These are phyloP conservation scores for Drosophila putrida DNA, from an alignment of 2,888 invertebrate genomes.

Conservation along the genomic window DNA sequence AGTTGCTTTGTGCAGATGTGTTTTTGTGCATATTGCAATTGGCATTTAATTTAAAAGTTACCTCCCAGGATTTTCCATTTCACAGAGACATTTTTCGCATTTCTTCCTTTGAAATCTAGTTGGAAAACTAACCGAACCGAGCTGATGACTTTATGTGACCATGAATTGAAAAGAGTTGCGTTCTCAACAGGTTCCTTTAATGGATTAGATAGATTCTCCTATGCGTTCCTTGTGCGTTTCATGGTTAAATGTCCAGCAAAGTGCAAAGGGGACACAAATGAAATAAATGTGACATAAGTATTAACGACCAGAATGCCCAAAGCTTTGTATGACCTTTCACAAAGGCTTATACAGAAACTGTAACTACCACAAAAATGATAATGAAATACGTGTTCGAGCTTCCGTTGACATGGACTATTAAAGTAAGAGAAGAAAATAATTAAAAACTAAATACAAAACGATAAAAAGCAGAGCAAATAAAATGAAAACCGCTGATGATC, in stretches of 20 bases:
- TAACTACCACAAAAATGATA: conserved; percentile 66
- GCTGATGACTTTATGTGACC: conserved; percentile 2
- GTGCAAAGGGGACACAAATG: conserved; percentile 11
- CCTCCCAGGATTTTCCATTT: conserved; percentile 27
- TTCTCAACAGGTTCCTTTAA: conserved; percentile 30
- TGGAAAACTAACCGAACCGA: neutral
- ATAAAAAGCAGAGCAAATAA: conserved; percentile 8
- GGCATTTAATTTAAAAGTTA: conserved; percentile 56
- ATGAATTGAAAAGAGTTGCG: conserved; percentile 22
- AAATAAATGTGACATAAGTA: conserved; percentile 40
- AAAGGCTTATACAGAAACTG: conserved; percentile 2
- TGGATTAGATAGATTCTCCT: conserved; percentile 3
- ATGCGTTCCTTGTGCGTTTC: conserved; percentile 1
- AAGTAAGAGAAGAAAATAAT: conserved; percentile 36
- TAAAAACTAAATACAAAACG: conserved; percentile 33
- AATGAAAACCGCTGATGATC: neutral
- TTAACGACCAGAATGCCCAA: conserved; percentile 27
- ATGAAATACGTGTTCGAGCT: conserved; percentile 55
- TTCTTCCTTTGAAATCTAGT: neutral
- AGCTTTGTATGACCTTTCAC: conserved; percentile 36
- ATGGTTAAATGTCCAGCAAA: conserved; percentile 34
- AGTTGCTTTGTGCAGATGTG: conserved; percentile 40
- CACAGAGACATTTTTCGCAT: conserved; percentile 23
- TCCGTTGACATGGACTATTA: conserved; percentile 3
- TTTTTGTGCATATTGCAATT: conserved; percentile 50